A percentile compares a stretch with the other conserved stretches of the same genome.
These are phyloP conservation scores for Eupsilia transversa DNA, from an alignment of 2,888 invertebrate species.

Conservation along the genomic window DNA sequence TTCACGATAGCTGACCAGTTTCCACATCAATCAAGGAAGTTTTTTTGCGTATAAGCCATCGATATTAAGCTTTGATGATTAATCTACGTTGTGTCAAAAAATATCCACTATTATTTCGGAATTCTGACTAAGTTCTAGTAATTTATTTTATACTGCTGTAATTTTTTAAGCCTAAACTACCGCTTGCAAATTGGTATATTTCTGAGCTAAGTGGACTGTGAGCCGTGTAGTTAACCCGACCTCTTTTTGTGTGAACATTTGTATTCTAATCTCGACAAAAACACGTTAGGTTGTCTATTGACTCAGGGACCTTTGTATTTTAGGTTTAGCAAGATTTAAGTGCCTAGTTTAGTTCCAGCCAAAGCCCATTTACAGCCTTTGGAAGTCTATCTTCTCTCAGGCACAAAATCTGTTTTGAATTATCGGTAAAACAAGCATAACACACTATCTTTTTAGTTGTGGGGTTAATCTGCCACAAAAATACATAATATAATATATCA, in stretches of 20 bases:
- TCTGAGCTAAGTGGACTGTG: conserved; percentile 48
- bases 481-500: conserved; percentile 9
- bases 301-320: conserved; percentile 45
- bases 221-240: conserved; percentile 48
- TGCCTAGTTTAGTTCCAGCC: neutral
- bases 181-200: conserved; percentile 55
- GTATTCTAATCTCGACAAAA: conserved; percentile 63
- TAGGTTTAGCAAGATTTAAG: conserved; percentile 18
- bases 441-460: neutral
- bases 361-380: neutral
- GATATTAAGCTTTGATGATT: conserved; percentile 67
- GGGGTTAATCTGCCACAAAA: conserved; percentile 8
- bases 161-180: conserved; percentile 56
- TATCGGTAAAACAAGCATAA: neutral
- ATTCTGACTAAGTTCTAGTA: conserved; percentile 32
- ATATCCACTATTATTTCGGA: conserved; percentile 53
- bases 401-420: neutral
- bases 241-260: conserved; percentile 59
- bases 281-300: conserved; percentile 58
- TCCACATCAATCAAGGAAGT: conserved; percentile 65
- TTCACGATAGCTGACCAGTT: conserved; percentile 41
- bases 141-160: conserved; percentile 50
- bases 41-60: conserved; percentile 67
- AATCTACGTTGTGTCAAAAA: conserved; percentile 66
- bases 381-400: neutral